Evolutionary conservation across 2,888 invertebrate genomes (phyloP), one percentile per base, ranked within the genome.

Genomic region (Sabatieria punctata): DNA sequence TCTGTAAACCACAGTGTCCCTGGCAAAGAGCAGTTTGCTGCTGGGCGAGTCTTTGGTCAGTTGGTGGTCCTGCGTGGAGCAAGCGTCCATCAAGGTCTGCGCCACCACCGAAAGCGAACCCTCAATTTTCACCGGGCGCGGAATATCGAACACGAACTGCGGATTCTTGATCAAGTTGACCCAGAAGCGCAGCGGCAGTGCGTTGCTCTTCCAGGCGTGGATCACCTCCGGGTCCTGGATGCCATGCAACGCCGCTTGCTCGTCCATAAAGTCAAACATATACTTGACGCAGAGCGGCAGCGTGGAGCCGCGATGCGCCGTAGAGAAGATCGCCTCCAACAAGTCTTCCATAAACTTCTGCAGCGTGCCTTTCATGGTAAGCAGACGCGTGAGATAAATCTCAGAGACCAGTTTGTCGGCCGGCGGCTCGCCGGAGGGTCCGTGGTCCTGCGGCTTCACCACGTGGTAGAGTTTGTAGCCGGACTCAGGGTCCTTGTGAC

Each of bases 61-160:
- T 71, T 89, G 82, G 72, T 93, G 93, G 71, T 95, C 93, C 58
- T 89, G 89, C 56, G 91, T 91, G 52, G 91, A 91, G 73, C 97
- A 97, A 38, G 93, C 91, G 73, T 97, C 97, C 97, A 97, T 99
- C 71, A 97, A 91, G 43, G 95, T 97, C 76, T 97, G 97, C 68
- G 95, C 97, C 65, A 97, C 91, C 49, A 97, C 38, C 55, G 91
- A 91, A 64, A 95, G 75, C 74, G 93, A 95, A 48, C 91, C 86
- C 72, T 95, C 95, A 35, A 47, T 43, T 41, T 62, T 63, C 19
- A 57, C 59, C 1, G 64, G 61, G 41, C 60, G 60, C 41, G 55
- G 85, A 64, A 97, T 89, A 72, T 97, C 97, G 72, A 97, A 97
- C 56, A 97, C 89, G 73, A 95, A 95, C 72, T 95, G 89, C 42